phyloP scores from a whole-genome alignment of 2,797 vertebrate genomes.

The Anas acuta region DNA sequence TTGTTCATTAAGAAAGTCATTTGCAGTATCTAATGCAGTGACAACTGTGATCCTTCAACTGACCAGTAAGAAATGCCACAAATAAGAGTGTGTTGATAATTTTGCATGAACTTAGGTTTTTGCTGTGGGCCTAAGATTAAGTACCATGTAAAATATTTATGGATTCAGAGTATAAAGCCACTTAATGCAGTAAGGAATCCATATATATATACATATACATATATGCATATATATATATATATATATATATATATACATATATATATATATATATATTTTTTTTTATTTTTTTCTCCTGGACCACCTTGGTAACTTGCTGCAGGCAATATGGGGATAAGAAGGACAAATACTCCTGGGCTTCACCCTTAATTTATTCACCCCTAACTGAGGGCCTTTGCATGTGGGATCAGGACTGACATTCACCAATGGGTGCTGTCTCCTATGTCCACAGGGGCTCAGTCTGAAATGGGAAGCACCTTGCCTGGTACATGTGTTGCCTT shows the following conservation, averaged over 20 bases:
- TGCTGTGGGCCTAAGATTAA: not conserved
- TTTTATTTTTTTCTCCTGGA: not conserved
- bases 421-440: not conserved
- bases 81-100: not conserved
- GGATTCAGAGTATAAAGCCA: not conserved
- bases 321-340: not conserved
- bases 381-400: not conserved
- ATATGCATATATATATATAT: too few relatives aligned
- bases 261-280: too few relatives aligned
- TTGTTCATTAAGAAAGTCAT: not conserved
- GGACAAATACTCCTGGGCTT: not conserved
- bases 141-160: not conserved
- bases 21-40: not conserved
- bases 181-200: not conserved
- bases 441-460: rapidly evolving
- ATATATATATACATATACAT: too few relatives aligned
- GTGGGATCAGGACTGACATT: not conserved
- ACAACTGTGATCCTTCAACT: not conserved
- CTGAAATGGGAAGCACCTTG: not conserved
- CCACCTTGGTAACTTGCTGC: not conserved
- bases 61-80: not conserved
- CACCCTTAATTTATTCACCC: not conserved
- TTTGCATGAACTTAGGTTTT: not conserved
- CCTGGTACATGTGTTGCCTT: not conserved
- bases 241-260: too few relatives aligned